Percentiles rank a stretch among this genome's conserved stretches.
These are phyloP conservation scores for Mionectes olivaceus DNA, from an alignment of 2,797 vertebrate genomes.

Conservation along the genomic window DNA sequence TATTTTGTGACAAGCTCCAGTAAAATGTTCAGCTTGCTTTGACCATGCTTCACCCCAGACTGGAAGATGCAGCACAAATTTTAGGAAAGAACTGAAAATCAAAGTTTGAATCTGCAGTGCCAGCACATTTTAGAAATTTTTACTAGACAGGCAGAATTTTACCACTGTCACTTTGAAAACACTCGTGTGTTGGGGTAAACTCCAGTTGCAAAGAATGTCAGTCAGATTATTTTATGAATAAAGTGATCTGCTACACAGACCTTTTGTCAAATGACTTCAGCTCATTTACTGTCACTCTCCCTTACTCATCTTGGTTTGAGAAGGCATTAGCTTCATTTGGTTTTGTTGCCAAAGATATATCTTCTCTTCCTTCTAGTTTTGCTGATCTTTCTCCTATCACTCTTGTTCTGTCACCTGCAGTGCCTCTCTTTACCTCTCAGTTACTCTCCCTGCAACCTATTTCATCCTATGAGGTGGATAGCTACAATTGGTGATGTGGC, in stretches of 20 bases:
- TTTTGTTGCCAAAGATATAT: constrained; percentile 37
- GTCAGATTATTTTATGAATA: not conserved
- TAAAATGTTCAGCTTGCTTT: not conserved
- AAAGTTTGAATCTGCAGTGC: not conserved
- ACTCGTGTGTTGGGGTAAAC: not conserved
- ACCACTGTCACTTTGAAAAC: not conserved
- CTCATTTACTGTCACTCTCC: not conserved
- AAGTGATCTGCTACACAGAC: not conserved
- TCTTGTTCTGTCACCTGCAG: constrained; percentile 44
- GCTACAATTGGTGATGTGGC: constrained; percentile 31
- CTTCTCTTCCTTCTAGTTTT: constrained; percentile 45
- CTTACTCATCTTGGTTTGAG: constrained; percentile 12
- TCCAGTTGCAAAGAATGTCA: not conserved
- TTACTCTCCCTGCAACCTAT: constrained; percentile 13
- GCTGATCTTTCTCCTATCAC: constrained; percentile 56
- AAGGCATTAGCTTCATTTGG: constrained; percentile 57
- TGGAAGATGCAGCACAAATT: not conserved
- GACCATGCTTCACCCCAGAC: not conserved
- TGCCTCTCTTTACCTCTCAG: not conserved
- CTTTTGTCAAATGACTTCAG: not conserved
- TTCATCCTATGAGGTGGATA: constrained; percentile 24
- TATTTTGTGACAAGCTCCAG: not conserved
- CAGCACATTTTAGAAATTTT: not conserved
- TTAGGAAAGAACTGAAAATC: not conserved
- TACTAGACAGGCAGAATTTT: not conserved